A percentile compares a stretch with the other conserved stretches of the same genome.
These are phyloP conservation scores for Sterna hirundo DNA, from an alignment of 2,113 vertebrate genomes.

Conservation along the genomic window DNA sequence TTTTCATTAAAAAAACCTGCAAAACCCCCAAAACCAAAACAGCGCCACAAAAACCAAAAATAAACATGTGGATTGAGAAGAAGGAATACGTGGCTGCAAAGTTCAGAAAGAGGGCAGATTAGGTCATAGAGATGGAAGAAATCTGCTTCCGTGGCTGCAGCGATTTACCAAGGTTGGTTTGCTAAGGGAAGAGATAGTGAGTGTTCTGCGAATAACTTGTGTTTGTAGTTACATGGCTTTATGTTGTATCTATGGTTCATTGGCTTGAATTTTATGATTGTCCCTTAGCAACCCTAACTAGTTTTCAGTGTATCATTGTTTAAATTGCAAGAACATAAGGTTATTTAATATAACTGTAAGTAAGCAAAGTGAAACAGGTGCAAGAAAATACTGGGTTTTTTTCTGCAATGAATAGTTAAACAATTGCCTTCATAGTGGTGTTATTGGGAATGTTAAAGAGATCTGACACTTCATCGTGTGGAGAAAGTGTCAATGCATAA, in stretches of 20 bases:
- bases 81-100: not conserved
- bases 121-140: not conserved
- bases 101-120: not conserved
- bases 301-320: not conserved
- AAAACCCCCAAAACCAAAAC: not conserved
- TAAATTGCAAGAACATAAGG: not conserved
- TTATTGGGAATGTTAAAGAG: not conserved
- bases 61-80: not conserved
- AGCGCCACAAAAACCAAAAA: not conserved
- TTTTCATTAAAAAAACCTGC: not conserved
- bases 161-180: not conserved
- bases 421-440: not conserved
- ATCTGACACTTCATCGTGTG: not conserved
- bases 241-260: not conserved
- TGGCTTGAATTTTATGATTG: not conserved
- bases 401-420: not conserved
- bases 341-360: not conserved
- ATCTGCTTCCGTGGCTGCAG: not conserved
- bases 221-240: not conserved
- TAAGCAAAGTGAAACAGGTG: not conserved
- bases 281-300: not conserved
- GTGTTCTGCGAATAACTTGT: not conserved
- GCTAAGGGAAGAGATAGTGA: not conserved
- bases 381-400: rapidly evolving
- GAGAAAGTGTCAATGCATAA: not conserved